Conservation (phyloP, 1,140 invertebrate genomes). For the Hormaphis cornu region DNA sequence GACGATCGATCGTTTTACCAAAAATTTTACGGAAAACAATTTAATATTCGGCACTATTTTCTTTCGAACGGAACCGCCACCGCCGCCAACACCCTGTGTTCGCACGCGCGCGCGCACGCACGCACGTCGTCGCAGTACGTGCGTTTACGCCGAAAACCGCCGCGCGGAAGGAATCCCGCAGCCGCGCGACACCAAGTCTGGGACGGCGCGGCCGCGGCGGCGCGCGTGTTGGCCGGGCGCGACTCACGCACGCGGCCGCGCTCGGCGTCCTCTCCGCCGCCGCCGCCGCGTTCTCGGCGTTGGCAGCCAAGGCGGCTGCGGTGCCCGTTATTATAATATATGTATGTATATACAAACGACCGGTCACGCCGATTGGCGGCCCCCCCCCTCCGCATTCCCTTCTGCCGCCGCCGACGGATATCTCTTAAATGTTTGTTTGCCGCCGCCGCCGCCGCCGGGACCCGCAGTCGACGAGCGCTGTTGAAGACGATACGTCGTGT, state of each 20-base stretch:
- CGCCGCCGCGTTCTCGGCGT: neutral
- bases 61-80: neutral
- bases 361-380: slow-evolving; percentile 9
- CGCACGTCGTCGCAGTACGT: neutral
- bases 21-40: too few species aligned
- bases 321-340: slow-evolving; percentile 24
- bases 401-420: neutral
- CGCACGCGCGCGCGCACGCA: neutral
- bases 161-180: slow-evolving; percentile 29
- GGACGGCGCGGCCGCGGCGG: neutral
- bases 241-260: neutral
- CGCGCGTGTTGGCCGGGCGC: too few species aligned
- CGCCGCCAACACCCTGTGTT: neutral
- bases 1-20: too few species aligned
- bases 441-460: neutral
- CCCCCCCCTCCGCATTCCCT: slow-evolving; percentile 10
- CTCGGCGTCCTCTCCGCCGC: neutral
- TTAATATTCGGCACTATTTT: too few species aligned
- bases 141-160: slow-evolving; percentile 8
- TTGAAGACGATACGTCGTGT: too few species aligned
- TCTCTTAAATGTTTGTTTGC: too few species aligned
- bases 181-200: slow-evolving; percentile 36
- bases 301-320: slow-evolving; percentile 14
- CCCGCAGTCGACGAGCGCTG: too few species aligned
- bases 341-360: too few species aligned